Base-by-base conservation (phyloP, 2,888 invertebrate species). In the Oithona nana region DNA sequence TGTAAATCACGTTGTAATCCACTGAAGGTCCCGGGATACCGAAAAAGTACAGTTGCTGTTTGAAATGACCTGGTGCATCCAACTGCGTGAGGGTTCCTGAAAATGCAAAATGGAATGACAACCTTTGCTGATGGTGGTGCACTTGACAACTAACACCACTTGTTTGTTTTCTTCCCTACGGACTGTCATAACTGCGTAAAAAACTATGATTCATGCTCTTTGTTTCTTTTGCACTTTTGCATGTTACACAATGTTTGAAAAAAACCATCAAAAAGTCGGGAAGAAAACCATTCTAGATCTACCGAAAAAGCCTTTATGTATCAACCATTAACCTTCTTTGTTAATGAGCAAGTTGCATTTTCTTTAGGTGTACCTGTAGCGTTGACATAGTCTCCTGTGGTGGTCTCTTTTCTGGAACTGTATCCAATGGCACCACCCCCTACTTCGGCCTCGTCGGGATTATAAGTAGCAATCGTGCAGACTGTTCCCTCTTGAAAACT, bases 1-100 rank as follows among this genome's bases (percentile, higher is more conserved):
- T 52, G 60, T 63, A 66, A 24, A 67, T 64, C 20, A 67, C 64
- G 56, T 61, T 65, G 64, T 67, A 67, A 63, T 67, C 66, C 16
- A 65, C 65, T 3, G 57, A 13, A 3, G 64, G 55, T 0, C 62
- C 39, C 24, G 64, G 28, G 2, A 65, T 61, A n/a, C 59, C 59
- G 20, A 57, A 50, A 59, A 65, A 65, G 13, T 56, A 54, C 58
- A 66, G 65, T 29, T 55, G 20, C 55, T 67, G 66, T 1, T 31
- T 28, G 63, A 67, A 67, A 30, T 66, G 63, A 2, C 67, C 66
- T 2, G 67, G 65, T 8, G 50, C 62, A 24, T 66, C 65, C 1
- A 62, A 57, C 3, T 64, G 60, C 3, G 22, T 57, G 24, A 65
- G 28, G 16, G 39, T 57, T 50, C 56, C 65, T 39, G 6, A 11